Evolutionary conservation across 2,113 vertebrate species (phyloP).

Genomic region (Bubo blakistoni): DNA sequence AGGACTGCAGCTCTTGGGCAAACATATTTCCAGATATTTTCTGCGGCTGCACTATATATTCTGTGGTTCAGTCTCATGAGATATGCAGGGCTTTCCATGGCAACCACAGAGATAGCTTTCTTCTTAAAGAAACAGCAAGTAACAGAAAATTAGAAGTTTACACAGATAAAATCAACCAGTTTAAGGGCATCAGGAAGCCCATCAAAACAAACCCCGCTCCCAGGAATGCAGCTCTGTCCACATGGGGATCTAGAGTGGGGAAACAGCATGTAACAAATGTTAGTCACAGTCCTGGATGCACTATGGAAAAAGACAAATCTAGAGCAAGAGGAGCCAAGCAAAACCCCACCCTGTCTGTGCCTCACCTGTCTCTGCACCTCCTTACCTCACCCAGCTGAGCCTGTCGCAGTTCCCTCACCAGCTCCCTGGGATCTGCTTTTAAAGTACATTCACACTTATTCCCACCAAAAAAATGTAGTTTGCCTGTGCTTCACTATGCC

Average conservation of each 20-base stretch:
- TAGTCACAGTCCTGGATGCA: not conserved
- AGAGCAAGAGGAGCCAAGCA: not conserved
- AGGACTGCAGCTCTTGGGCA: not conserved
- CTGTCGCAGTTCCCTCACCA: not conserved
- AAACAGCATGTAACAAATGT: not conserved
- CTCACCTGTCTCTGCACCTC: not conserved
- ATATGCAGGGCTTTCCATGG: constrained; percentile 43
- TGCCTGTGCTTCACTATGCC: not conserved
- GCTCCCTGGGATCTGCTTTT: not conserved
- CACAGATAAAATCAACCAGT: not conserved
- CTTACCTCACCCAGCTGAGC: not conserved
- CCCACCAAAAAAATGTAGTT: not conserved
- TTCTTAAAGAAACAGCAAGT: constrained; percentile 32
- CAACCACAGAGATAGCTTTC: constrained; percentile 27
- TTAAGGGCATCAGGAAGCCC: not conserved
- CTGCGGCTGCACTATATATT: not conserved
- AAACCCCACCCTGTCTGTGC: not conserved
- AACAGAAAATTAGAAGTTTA: not conserved
- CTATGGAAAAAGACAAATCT: not conserved
- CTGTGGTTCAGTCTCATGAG: constrained; percentile 50
- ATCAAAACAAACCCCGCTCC: not conserved
- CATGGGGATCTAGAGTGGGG: not conserved
- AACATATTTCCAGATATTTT: constrained; percentile 53
- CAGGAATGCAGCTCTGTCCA: not conserved
- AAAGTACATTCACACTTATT: not conserved